These are phyloP conservation scores for Oscheius onirici DNA, from an alignment of 2,888 invertebrate genomes.

Conservation along the genomic window DNA sequence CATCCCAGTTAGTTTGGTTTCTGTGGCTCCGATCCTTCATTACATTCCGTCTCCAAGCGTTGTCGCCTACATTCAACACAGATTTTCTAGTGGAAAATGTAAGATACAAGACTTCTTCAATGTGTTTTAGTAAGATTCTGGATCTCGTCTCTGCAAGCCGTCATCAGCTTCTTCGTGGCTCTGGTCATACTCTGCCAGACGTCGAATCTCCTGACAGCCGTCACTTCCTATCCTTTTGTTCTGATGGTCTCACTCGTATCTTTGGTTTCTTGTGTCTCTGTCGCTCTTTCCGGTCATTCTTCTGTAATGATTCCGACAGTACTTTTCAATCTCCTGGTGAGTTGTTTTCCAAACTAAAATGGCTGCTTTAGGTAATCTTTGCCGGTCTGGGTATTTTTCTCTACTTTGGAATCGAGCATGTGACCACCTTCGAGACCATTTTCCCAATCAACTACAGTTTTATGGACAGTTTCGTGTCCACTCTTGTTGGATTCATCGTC, in stretches of 20 bases:
- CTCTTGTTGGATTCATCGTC: slow-evolving; percentile 48
- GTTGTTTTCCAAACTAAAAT: background rate
- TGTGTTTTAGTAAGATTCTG: slow-evolving; percentile 14
- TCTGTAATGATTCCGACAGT: slow-evolving; percentile 42
- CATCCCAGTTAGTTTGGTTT: slow-evolving; percentile 40
- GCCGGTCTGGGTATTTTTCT: slow-evolving; percentile 49
- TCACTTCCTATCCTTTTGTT: slow-evolving; percentile 40
- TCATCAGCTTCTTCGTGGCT: slow-evolving; percentile 28
- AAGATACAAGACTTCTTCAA: slow-evolving; percentile 32
- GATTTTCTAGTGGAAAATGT: slow-evolving; percentile 49
- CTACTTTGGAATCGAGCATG: slow-evolving; percentile 54
- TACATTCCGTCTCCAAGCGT: slow-evolving; percentile 57
- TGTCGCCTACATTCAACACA: slow-evolving; percentile 47
- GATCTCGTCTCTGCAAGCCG: slow-evolving; percentile 28
- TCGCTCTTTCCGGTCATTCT: slow-evolving; percentile 53
- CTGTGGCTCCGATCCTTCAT: slow-evolving; percentile 53
- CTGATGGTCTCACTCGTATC: slow-evolving; percentile 40
- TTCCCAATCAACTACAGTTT: slow-evolving; percentile 37
- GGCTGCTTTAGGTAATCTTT: slow-evolving; percentile 38
- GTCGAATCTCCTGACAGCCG: slow-evolving; percentile 40
- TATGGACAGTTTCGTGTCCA: slow-evolving; percentile 33
- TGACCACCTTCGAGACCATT: slow-evolving; percentile 43
- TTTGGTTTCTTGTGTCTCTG: slow-evolving; percentile 46
- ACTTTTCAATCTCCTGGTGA: slow-evolving; percentile 41
- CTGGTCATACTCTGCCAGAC: slow-evolving; percentile 38